Conservation (phyloP, 2,888 invertebrate genomes). For the Apomyelois bistriatella region DNA sequence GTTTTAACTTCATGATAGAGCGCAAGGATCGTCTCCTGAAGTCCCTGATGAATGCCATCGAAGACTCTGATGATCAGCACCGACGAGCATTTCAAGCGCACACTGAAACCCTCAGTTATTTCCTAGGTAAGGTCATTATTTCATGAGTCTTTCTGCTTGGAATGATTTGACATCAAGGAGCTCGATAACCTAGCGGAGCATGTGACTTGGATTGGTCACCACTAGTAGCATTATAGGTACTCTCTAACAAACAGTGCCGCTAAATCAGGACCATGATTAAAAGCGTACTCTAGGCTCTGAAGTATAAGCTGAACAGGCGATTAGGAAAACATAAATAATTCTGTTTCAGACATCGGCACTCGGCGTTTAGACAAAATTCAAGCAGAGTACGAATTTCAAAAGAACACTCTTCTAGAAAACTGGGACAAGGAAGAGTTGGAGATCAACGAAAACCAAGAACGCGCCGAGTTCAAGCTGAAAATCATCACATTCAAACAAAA, state of each 20-base stretch:
- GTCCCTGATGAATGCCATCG: conserved; percentile 82
- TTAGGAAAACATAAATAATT: no score
- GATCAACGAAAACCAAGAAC: conserved; percentile 70
- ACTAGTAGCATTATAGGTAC: no score
- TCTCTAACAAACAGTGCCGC: no score
- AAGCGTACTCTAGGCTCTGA: no score
- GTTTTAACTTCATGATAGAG: conserved; percentile 82
- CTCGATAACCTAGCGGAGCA: no score
- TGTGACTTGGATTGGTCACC: no score
- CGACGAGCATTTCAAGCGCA: conserved; percentile 86
- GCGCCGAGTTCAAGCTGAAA: conserved; percentile 79
- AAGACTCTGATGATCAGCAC: conserved; percentile 87
- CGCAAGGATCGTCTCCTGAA: conserved; percentile 84
- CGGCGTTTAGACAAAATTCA: conserved; percentile 79
- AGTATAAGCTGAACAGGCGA: no score
- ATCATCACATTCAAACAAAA: conserved; percentile 80
- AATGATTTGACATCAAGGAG: no score
- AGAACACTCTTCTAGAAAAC: conserved; percentile 70
- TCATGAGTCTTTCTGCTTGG: no score
- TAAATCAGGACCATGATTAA: no score
- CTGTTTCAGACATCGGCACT: conserved; percentile 73
- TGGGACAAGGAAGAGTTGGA: conserved; percentile 78
- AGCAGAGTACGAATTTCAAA: conserved; percentile 77
- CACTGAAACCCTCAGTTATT: conserved; percentile 83
- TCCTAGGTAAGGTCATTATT: conserved; percentile 77